Conservation (phyloP, 2,113 vertebrate genomes). For the Nerophis ophidion region DNA sequence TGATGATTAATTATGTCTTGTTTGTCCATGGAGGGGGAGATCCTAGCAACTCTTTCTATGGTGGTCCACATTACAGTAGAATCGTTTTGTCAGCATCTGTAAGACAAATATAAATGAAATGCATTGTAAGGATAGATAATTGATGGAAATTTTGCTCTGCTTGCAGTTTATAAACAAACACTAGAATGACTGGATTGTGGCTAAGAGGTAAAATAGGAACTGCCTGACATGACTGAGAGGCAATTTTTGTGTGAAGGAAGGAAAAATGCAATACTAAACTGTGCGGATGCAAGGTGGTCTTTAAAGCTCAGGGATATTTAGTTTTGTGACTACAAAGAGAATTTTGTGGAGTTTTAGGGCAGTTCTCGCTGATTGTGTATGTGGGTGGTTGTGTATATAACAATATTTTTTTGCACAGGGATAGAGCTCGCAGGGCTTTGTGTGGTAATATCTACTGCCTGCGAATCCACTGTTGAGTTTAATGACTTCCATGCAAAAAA, state of each 20-base stretch:
- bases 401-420: slow-evolving; percentile 29
- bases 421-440: slow-evolving; percentile 29
- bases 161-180: slow-evolving; percentile 2
- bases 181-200: slow-evolving; percentile 5
- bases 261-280: slow-evolving; percentile 8
- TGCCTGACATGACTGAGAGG: slow-evolving; percentile 12
- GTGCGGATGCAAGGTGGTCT: slow-evolving; percentile 18
- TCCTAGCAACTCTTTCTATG: slow-evolving; percentile 31
- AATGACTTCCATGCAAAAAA: slow-evolving; percentile 37
- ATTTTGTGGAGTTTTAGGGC: slow-evolving; percentile 42
- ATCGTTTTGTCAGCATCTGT: slow-evolving; percentile 8
- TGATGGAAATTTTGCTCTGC: slow-evolving; percentile 13
- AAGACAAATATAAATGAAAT: slow-evolving; percentile 12
- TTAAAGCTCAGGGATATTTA: slow-evolving; percentile 50
- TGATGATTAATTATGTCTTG: slow-evolving; percentile 62
- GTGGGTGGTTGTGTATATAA: slow-evolving; percentile 40
- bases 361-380: slow-evolving; percentile 43
- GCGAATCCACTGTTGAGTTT: slow-evolving; percentile 35
- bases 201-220: slow-evolving; percentile 9
- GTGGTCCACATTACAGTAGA: slow-evolving; percentile 14
- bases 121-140: not conserved
- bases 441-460: slow-evolving; percentile 19
- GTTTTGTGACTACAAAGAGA: slow-evolving; percentile 42
- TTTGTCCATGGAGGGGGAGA: slow-evolving; percentile 47
- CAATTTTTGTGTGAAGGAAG: slow-evolving; percentile 20